These are phyloP conservation scores for Xanthorhoe spadicearia DNA, from an alignment of 2,888 invertebrate species.

Conservation along the genomic window DNA sequence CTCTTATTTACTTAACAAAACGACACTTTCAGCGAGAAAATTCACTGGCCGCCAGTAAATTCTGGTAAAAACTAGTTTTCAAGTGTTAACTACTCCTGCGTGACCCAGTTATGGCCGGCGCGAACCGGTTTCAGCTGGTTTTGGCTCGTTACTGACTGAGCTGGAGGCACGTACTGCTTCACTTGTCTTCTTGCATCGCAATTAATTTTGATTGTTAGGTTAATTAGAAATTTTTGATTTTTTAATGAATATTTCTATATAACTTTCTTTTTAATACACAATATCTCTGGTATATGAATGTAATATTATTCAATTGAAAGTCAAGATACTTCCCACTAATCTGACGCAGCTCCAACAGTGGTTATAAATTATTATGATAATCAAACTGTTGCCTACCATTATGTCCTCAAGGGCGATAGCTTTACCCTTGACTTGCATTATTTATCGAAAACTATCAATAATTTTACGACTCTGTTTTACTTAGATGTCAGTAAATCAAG, in stretches of 20 bases:
- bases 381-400: too few species aligned
- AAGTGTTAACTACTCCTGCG: slow-evolving; percentile 50
- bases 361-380: too few species aligned
- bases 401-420: too few species aligned
- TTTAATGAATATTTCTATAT: neutral
- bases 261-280: too few species aligned
- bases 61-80: slow-evolving; percentile 51
- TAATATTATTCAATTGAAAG: too few species aligned
- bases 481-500: too few species aligned
- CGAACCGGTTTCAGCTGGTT: slow-evolving; percentile 41
- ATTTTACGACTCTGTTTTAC: too few species aligned
- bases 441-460: too few species aligned
- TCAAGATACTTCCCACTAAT: too few species aligned
- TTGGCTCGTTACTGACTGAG: slow-evolving; percentile 55
- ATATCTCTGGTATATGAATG: too few species aligned
- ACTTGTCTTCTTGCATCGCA: slow-evolving; percentile 50
- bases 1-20: slow-evolving; percentile 37
- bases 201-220: slow-evolving; percentile 46
- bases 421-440: too few species aligned
- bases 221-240: slow-evolving; percentile 6
- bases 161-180: slow-evolving; percentile 54
- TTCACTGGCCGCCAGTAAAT: slow-evolving; percentile 40
- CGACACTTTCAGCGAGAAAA: slow-evolving; percentile 34
- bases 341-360: too few species aligned
- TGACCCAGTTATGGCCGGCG: slow-evolving; percentile 51